Conservation (phyloP, 2,888 invertebrate species). For the Caprella mutica region DNA sequence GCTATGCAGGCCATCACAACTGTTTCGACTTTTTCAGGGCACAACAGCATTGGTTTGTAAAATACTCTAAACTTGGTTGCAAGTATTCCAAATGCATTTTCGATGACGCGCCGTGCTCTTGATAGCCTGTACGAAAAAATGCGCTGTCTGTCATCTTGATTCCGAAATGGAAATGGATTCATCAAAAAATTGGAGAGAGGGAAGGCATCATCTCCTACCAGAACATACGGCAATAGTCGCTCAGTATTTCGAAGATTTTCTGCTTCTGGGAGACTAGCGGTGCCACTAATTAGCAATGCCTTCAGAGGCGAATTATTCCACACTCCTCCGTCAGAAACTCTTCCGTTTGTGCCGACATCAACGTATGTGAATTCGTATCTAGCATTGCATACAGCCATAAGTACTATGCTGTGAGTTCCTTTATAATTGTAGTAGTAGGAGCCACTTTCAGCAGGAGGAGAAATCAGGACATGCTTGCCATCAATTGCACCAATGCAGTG, state of each 20-base stretch:
- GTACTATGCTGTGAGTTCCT: background rate
- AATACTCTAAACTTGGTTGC: constrained; percentile 13
- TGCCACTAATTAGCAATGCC: background rate
- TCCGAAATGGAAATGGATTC: constrained; percentile 9
- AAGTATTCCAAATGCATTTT: constrained; percentile 24
- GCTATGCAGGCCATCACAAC: background rate
- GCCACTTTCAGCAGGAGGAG: background rate
- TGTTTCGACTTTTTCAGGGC: background rate
- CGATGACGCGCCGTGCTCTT: constrained; percentile 11
- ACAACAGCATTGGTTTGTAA: background rate
- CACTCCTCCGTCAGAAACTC: constrained; percentile 17
- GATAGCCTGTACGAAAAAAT: constrained; percentile 22
- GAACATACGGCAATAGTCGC: constrained; percentile 8
- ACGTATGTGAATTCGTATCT: constrained; percentile 5
- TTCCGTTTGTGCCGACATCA: constrained; percentile 16
- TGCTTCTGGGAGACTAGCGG: constrained; percentile 3
- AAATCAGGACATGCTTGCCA: background rate
- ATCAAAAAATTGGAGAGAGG: constrained; percentile 8
- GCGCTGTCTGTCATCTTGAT: constrained; percentile 2
- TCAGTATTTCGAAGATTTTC: constrained; percentile 1
- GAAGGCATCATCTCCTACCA: constrained; percentile 20
- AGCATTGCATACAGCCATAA: background rate
- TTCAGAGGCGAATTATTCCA: constrained; percentile 1
- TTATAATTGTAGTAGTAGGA: background rate
- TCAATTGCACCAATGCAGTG: background rate